These are phyloP conservation scores for Cephus cinctus DNA, from an alignment of 1,140 invertebrate species.

Conservation along the genomic window DNA sequence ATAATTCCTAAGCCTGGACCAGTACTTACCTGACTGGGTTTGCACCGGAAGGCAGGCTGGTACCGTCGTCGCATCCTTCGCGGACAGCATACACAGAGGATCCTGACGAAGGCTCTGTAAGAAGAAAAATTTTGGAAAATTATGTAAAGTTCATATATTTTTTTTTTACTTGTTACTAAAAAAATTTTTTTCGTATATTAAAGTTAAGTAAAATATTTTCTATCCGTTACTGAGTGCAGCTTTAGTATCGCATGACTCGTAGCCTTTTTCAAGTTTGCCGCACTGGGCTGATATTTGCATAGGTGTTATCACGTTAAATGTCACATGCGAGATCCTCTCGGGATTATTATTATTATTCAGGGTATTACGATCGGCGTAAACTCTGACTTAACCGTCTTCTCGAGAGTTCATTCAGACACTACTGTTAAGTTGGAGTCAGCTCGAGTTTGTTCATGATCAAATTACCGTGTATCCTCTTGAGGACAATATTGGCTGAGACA, in stretches of 20 bases:
- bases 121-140: conserved; percentile 33
- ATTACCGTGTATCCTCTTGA: no score
- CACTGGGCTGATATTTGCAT: conserved; percentile 25
- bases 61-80: conserved; percentile 72
- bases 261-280: conserved; percentile 20
- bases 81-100: conserved; percentile 79
- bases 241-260: conserved; percentile 27
- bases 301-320: conserved; percentile 9
- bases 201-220: no score
- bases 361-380: no score
- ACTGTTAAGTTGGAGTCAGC: no score
- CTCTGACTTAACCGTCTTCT: no score
- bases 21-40: conserved; percentile 75
- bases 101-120: conserved; percentile 78
- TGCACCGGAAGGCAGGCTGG: conserved; percentile 75
- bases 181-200: no score
- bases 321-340: conserved; percentile 26
- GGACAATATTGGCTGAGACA: no score
- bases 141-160: conserved; percentile 7
- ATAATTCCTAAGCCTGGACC: no score
- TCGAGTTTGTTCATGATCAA: no score
- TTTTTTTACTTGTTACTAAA: no score
- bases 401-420: no score
- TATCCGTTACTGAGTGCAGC: conserved; percentile 2
- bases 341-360: no score